Percentiles rank a stretch among this genome's conserved stretches.
Evolutionary conservation across 2,113 vertebrate genomes (phyloP).

Genomic region (Bungarus multicinctus): DNA sequence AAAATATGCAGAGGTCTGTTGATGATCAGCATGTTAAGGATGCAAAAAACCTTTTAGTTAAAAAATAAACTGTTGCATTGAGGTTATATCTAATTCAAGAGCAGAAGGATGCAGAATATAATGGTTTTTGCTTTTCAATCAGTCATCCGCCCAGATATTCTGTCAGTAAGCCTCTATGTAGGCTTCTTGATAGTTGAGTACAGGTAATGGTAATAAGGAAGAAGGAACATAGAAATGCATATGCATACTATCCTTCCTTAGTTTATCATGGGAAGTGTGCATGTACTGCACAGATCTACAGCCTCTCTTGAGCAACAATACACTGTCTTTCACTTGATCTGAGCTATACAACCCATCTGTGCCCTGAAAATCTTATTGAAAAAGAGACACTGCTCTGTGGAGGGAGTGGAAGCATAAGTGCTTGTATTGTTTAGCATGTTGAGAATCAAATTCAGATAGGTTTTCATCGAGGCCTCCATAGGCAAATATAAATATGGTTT

Average conservation of each 20-base stretch:
- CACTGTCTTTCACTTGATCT: neutral
- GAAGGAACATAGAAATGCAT: neutral
- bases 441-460: neutral
- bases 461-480: neutral
- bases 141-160: neutral
- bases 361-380: neutral
- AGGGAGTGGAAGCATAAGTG: neutral
- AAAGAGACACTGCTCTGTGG: neutral
- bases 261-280: neutral
- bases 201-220: neutral
- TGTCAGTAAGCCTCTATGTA: conserved; percentile 8
- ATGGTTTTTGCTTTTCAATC: neutral
- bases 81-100: neutral
- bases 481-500: neutral
- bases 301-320: neutral
- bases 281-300: neutral
- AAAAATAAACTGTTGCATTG: neutral
- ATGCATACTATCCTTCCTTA: neutral
- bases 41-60: neutral
- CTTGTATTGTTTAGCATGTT: neutral
- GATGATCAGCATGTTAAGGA: neutral
- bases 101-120: neutral
- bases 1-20: neutral
- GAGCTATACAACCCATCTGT: neutral
- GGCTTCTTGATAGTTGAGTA: neutral